Conservation (phyloP, 2,797 vertebrate genomes). For the Rostrhamus sociabilis region DNA sequence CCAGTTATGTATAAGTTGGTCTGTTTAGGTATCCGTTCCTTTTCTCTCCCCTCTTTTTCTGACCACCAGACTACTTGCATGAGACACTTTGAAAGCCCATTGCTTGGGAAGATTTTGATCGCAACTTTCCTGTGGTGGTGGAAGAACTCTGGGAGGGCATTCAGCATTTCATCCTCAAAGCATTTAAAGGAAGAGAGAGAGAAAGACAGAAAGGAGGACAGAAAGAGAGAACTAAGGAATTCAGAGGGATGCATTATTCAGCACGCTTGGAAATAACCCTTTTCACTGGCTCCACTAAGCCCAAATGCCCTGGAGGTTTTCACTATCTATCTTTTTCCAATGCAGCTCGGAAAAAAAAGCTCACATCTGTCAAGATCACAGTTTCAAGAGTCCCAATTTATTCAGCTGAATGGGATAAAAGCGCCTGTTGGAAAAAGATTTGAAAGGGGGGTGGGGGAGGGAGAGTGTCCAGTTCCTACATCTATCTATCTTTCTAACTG, state of each 20-base stretch:
- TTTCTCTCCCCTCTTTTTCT: not conserved
- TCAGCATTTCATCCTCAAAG: conserved; percentile 13
- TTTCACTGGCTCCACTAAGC: conserved; percentile 66
- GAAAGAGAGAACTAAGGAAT: conserved; percentile 60
- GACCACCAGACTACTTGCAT: not conserved
- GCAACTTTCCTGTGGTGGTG: not conserved
- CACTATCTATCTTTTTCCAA: conserved; percentile 65
- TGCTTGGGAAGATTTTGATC: not conserved
- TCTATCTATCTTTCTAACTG: conserved; percentile 14
- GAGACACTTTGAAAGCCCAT: not conserved
- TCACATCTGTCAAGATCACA: conserved; percentile 73
- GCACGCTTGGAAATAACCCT: conserved; percentile 64
- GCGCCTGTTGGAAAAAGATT: conserved; percentile 38
- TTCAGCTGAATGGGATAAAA: conserved; percentile 68
- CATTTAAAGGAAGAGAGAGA: conserved; percentile 27
- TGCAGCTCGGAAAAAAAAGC: conserved; percentile 50
- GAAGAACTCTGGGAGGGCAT: not conserved
- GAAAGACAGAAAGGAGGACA: conserved; percentile 42
- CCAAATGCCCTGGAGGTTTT: conserved; percentile 68
- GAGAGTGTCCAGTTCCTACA: conserved; percentile 44
- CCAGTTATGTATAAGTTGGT: not conserved
- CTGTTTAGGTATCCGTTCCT: not conserved
- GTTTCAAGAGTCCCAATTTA: conserved; percentile 67
- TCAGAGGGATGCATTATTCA: conserved; percentile 68
- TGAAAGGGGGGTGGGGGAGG: conserved; percentile 19